Evolutionary conservation across 92 coral and sea anemone genomes (phyloP), one percentile per base, ranked within the genome.

Genomic region (Chrysogorgia sp.): DNA sequence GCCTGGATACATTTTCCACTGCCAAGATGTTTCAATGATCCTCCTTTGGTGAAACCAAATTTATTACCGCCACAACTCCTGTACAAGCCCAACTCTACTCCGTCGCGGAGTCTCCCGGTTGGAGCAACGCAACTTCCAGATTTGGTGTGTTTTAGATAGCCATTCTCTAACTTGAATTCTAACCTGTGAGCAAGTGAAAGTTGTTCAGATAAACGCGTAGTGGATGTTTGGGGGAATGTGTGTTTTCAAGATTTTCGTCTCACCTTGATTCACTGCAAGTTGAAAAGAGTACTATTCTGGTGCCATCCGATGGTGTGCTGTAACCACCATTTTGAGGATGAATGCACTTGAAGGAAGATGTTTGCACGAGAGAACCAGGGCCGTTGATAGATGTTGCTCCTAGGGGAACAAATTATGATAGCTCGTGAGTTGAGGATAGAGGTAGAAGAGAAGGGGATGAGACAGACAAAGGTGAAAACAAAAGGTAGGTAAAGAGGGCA

Each of bases 11-110:
- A 94, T 75, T 89, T 91, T 71, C 86, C 86, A 58, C 98, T 94
- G 34, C 85, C 87, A 41, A 91, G 75, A 62, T 94, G 98, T 58
- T 91, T 96, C n/a, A 94, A 58, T 15, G 98, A 94, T 7, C 98
- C 98, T 56, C 93, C 96, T 68, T 90, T 78, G 0, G 98, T 94
- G 68, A 94, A 91, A 43, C 92, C 89, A 81, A 94, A 94, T 83
- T 91, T 85, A 75, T 89, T 86, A 31, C 92, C 96, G 3, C 10
- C 79, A 37, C 98, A 94, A 17, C 80, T 48, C 43, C 85, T 63
- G 71, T 82, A 91, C 60, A 94, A 71, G 15, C 97, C 98, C 47
- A 94, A 89, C 2, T 49, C 64, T 1, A 88, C 92, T 3, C 98
- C 98, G 26, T 94, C 91, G 40, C 67, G 47, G 0, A 67, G 81